phyloP scores from a whole-genome alignment of 2,888 invertebrate genomes.

The Argyresthia goedartella region DNA sequence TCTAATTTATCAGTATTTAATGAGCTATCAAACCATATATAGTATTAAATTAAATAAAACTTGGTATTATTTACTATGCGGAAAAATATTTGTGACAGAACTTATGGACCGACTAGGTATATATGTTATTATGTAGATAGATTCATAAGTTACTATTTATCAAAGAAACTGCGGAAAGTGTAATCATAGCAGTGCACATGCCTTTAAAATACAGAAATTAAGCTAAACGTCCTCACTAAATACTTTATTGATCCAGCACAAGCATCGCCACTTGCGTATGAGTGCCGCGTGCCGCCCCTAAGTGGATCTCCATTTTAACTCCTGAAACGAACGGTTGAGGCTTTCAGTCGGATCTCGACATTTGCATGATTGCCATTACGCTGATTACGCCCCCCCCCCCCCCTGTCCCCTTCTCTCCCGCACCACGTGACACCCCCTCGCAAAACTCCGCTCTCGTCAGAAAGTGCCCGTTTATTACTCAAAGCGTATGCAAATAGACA shows the following conservation, averaged over 20 bases:
- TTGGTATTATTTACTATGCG: too few species aligned
- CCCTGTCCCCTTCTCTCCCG: not conserved
- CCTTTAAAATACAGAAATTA: not conserved
- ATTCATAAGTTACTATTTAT: conserved; percentile 30
- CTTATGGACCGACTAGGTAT: too few species aligned
- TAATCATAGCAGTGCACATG: not conserved
- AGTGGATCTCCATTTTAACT: conserved; percentile 72
- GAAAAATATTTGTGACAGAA: too few species aligned
- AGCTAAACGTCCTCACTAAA: not conserved
- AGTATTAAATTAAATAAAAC: too few species aligned
- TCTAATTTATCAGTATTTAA: too few species aligned
- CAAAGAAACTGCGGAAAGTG: too few species aligned
- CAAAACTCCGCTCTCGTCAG: conserved; percentile 5
- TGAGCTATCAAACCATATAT: too few species aligned
- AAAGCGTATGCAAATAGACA: conserved; percentile 57
- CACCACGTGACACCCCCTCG: conserved; percentile 6
- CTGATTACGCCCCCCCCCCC: conserved; percentile 47
- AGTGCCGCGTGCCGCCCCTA: conserved; percentile 61
- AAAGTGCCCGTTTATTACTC: conserved; percentile 20
- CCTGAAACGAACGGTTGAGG: conserved; percentile 69
- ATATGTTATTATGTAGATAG: too few species aligned
- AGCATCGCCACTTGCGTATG: conserved; percentile 54
- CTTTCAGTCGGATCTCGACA: conserved; percentile 68
- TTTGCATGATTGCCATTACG: conserved; percentile 71
- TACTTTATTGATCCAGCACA: not conserved